Percentiles rank a stretch among this genome's conserved stretches.
Evolutionary conservation across 2,113 vertebrate genomes (phyloP).

Genomic region (Haliaeetus leucogaster): DNA sequence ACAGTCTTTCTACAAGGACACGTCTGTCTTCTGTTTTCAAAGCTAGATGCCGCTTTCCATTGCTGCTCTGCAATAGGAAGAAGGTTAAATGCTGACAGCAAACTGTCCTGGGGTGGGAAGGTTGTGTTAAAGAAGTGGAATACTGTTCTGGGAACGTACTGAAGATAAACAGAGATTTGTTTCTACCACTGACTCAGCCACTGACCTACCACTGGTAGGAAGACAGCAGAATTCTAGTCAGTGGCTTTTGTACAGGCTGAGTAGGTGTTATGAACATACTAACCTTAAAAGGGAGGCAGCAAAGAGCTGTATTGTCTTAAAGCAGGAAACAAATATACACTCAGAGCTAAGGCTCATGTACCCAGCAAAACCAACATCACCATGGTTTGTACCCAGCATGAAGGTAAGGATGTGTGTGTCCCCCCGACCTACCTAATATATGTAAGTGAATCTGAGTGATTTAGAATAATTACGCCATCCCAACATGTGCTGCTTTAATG

Average conservation of each 20-base stretch:
- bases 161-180: background rate
- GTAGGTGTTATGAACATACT: background rate
- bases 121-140: background rate
- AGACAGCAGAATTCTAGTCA: background rate
- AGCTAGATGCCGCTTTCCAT: background rate
- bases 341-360: background rate
- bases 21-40: background rate
- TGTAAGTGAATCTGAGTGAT: background rate
- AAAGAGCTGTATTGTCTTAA: background rate
- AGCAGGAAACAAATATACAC: background rate
- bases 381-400: background rate
- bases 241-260: background rate
- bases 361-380: background rate
- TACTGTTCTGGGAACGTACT: background rate
- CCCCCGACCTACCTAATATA: background rate
- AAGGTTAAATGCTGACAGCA: background rate
- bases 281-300: background rate
- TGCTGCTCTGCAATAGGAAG: accelerated
- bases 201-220: background rate
- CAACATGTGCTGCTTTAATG: background rate
- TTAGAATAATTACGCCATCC: background rate
- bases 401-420: background rate
- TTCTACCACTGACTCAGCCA: background rate
- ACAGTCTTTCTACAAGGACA: background rate
- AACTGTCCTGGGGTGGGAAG: background rate